Conservation (phyloP, 2,888 invertebrate species). For the Cephus pygmeus region DNA sequence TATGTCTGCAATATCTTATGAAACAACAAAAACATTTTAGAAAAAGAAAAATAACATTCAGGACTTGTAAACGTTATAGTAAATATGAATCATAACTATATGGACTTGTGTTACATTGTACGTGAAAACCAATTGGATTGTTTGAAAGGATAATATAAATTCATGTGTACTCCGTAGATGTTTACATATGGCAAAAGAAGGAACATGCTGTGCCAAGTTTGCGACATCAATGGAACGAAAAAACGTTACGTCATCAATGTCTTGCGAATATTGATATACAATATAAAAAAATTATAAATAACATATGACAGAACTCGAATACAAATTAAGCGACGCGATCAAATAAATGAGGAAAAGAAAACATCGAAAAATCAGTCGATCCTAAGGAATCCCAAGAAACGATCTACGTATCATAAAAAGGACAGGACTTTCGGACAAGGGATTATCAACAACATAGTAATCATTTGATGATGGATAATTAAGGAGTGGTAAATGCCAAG, state of each 20-base stretch:
- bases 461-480: neutral
- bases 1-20: neutral
- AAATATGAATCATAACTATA: neutral
- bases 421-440: neutral
- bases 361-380: neutral
- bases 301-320: neutral
- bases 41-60: neutral
- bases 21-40: neutral
- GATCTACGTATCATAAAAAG: neutral
- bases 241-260: neutral
- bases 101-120: neutral
- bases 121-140: neutral
- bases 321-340: neutral
- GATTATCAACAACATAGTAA: neutral
- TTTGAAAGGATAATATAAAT: neutral
- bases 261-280: neutral
- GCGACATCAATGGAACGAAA: neutral
- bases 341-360: neutral
- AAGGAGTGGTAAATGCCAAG: neutral
- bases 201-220: neutral
- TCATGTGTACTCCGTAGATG: neutral
- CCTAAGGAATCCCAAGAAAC: neutral
- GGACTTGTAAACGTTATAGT: neutral
- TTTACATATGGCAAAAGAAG: neutral
- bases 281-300: neutral